Evolutionary conservation across 1,140 invertebrate genomes (phyloP).

Genomic region (Popillia japonica): DNA sequence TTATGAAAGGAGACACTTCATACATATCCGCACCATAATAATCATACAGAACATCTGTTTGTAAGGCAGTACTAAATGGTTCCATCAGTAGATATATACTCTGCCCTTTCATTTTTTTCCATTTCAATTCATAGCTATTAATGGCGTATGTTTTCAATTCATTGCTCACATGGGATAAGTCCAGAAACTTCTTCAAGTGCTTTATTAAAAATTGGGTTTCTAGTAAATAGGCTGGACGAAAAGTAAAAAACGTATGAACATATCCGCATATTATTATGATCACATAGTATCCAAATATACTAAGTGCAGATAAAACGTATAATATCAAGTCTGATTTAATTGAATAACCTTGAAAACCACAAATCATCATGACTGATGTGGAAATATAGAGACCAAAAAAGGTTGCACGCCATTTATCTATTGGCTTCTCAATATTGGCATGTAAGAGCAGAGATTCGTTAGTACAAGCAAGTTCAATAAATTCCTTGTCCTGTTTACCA

Average conservation of each 20-base stretch:
- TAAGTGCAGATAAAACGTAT: background rate
- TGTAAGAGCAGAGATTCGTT: background rate
- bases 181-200: background rate
- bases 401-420: background rate
- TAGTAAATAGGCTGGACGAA: background rate
- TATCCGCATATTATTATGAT: constrained; percentile 12
- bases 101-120: constrained; percentile 1
- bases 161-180: background rate
- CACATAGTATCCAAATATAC: background rate
- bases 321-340: background rate
- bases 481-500: background rate
- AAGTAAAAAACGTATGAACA: background rate
- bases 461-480: background rate
- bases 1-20: background rate
- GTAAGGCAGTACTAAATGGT: constrained; percentile 19
- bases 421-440: background rate
- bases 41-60: background rate
- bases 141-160: constrained; percentile 5
- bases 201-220: constrained; percentile 25
- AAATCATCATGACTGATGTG: constrained; percentile 5
- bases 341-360: constrained; percentile 7
- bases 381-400: constrained; percentile 1
- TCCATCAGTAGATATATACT: constrained; percentile 9
- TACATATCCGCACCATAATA: constrained; percentile 23
- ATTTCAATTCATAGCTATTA: constrained; percentile 25